phyloP scores from a whole-genome alignment of 2,113 vertebrate genomes.

The Mus spicilegus region DNA sequence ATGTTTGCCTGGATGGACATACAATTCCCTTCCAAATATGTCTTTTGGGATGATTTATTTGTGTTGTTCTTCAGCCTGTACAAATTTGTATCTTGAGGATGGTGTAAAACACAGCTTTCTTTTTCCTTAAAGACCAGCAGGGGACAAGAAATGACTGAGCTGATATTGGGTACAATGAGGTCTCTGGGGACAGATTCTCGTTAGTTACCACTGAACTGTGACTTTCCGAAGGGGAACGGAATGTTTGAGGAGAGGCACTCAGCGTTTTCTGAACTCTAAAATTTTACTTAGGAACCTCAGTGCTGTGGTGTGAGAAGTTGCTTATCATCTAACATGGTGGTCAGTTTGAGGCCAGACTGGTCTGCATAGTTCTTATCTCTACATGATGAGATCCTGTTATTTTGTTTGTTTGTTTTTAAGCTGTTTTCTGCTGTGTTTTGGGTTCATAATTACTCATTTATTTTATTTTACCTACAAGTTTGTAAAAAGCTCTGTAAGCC shows the following conservation, averaged over 20 bases:
- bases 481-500: background rate
- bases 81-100: background rate
- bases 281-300: background rate
- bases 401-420: too few relatives aligned
- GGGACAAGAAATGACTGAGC: background rate
- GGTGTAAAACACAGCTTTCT: background rate
- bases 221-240: background rate
- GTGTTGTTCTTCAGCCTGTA: background rate
- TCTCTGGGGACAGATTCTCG: background rate
- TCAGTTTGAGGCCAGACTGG: background rate
- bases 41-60: background rate
- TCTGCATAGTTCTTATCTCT: background rate
- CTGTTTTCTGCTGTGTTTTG: background rate
- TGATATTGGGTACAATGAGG: background rate
- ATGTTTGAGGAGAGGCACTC: background rate
- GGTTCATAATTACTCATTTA: background rate
- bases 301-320: slow-evolving; percentile 1
- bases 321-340: background rate
- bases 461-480: background rate
- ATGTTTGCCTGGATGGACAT: background rate
- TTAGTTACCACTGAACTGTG: background rate
- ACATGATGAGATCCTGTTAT: too few relatives aligned
- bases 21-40: background rate
- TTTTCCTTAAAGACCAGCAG: background rate
- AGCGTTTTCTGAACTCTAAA: background rate